These are phyloP conservation scores for Pollenia labialis DNA, from an alignment of 2,888 invertebrate species.

Conservation along the genomic window DNA sequence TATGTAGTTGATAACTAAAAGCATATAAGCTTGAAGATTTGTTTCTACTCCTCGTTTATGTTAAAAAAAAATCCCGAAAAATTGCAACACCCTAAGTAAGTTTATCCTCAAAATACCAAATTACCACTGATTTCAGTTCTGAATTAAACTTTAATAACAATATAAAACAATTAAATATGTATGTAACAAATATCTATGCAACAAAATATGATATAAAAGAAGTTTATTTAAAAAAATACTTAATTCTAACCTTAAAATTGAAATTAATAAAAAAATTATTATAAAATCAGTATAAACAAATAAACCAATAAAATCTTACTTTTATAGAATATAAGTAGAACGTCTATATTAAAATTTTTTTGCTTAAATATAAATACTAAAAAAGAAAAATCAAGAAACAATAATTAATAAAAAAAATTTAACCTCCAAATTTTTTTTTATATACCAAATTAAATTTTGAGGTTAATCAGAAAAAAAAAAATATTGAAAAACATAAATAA, in stretches of 20 bases:
- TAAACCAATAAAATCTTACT: slow-evolving; percentile 4
- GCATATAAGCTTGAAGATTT: no score
- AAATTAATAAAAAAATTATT: slow-evolving; percentile 18
- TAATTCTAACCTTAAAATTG: not conserved
- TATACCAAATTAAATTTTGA: not conserved
- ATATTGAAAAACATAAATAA: slow-evolving; percentile 52
- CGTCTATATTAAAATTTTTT: slow-evolving; percentile 33
- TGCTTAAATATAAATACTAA: slow-evolving; percentile 19
- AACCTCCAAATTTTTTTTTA: not conserved
- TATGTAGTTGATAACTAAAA: no score
- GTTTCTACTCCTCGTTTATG: no score
- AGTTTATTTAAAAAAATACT: not conserved
- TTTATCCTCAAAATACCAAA: no score
- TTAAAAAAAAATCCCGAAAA: no score
- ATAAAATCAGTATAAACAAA: slow-evolving; percentile 14
- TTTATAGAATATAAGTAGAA: slow-evolving; percentile 52
- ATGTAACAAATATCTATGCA: not conserved
- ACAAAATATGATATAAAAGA: not conserved
- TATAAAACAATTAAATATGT: not conserved
- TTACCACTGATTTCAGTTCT: no score
- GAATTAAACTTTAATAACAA: not conserved
- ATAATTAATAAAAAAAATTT: slow-evolving; percentile 4
- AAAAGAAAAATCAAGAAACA: not conserved
- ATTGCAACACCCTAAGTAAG: no score
- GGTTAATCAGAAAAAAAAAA: not conserved